Percentiles rank a stretch among this genome's conserved stretches.
phyloP scores from a whole-genome alignment of 2,888 invertebrate species.

The Cheilosia urbana region DNA sequence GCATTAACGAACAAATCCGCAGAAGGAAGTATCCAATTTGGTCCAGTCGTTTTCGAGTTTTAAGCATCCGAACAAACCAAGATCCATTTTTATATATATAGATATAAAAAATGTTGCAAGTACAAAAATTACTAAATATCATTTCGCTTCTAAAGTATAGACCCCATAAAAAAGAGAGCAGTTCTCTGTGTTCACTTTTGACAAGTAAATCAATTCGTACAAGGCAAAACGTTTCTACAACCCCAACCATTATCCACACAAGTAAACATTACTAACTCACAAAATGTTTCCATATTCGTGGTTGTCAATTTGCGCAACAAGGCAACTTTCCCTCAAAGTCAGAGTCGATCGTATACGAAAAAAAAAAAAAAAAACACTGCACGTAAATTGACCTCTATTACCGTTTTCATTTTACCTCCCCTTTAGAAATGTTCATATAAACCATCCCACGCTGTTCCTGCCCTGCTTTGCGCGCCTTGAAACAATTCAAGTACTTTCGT shows the following conservation, averaged over 20 bases:
- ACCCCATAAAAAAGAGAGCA: too few species aligned
- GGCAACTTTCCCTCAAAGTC: slow-evolving; percentile 55
- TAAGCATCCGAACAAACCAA: too few species aligned
- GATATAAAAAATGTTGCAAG: too few species aligned
- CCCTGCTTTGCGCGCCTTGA: slow-evolving; percentile 7
- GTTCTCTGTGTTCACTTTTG: not conserved
- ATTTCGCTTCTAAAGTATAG: too few species aligned
- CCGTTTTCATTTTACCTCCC: slow-evolving; percentile 16
- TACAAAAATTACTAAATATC: too few species aligned
- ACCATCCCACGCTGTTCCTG: slow-evolving; percentile 20
- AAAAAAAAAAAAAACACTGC: slow-evolving; percentile 25
- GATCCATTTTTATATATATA: too few species aligned
- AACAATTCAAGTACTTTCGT: slow-evolving; percentile 19
- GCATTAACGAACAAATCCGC: too few species aligned
- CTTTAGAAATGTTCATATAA: not conserved
- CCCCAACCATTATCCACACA: slow-evolving; percentile 10
- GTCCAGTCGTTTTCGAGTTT: too few species aligned
- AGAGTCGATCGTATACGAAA: slow-evolving; percentile 30
- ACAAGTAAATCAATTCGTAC: not conserved
- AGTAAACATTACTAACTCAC: slow-evolving; percentile 23
- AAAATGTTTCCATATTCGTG: slow-evolving; percentile 26
- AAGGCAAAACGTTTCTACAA: not conserved
- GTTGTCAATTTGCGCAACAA: slow-evolving; percentile 19
- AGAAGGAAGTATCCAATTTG: too few species aligned
- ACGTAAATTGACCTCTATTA: slow-evolving; percentile 59